phyloP scores from a whole-genome alignment of 2,888 invertebrate genomes.

The Anagyrus pseudococci region DNA sequence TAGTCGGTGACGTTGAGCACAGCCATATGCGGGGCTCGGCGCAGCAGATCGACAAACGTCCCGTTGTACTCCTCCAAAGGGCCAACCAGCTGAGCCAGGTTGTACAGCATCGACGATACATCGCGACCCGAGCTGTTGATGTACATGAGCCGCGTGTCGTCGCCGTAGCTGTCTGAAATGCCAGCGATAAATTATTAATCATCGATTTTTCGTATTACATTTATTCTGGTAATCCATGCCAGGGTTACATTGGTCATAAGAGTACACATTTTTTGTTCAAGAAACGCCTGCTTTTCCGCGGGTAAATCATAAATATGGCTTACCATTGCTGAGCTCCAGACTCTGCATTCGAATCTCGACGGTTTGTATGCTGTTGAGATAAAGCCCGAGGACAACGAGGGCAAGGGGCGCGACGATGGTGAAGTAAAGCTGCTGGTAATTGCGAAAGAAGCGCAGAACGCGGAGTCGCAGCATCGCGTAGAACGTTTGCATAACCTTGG shows the following conservation, averaged over 20 bases:
- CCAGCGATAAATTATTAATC: not conserved
- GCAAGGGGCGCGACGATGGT: constrained; percentile 76
- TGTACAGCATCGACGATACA: constrained; percentile 52
- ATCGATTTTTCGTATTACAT: too few species aligned
- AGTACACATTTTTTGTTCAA: not conserved
- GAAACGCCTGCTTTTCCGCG: constrained; percentile 5
- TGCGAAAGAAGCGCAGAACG: constrained; percentile 71
- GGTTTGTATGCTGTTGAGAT: constrained; percentile 69
- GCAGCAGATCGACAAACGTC: constrained; percentile 70
- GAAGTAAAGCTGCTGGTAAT: constrained; percentile 76
- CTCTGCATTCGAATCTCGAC: constrained; percentile 71
- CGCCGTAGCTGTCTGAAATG: constrained; percentile 65
- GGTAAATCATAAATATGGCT: not conserved
- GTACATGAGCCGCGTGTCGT: constrained; percentile 69
- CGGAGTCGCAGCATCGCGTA: constrained; percentile 73
- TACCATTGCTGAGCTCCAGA: constrained; percentile 67
- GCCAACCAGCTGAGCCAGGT: constrained; percentile 53
- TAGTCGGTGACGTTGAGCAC: constrained; percentile 70
- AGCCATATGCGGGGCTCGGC: constrained; percentile 72
- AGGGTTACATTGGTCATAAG: not conserved
- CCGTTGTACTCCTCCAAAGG: constrained; percentile 69
- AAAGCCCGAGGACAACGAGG: constrained; percentile 74
- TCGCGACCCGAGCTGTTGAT: constrained; percentile 66
- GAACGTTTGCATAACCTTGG: constrained; percentile 70
- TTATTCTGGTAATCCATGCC: too few species aligned